Base-by-base conservation (phyloP, 2,113 vertebrate genomes). In the Cavia porcellus region DNA sequence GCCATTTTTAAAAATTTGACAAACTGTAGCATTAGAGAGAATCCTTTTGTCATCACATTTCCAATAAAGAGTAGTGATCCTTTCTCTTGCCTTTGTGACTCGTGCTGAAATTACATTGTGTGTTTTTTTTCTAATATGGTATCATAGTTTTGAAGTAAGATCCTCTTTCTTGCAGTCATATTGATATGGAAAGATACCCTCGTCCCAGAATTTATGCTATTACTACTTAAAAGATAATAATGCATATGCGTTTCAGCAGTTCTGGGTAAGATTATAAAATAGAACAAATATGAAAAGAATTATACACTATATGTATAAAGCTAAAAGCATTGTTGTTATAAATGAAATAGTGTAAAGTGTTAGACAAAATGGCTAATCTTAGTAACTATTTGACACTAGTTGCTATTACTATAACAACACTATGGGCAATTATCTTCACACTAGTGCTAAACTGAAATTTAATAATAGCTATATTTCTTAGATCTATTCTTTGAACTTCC, bases 101-200 rank as follows among this genome's bases (percentile, higher is more conserved):
- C 90, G 74, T n/a, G 32, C n/a, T 42, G 80, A 97, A 97, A 95
- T 72, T 35, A 24, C 42, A 57, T 42, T 94, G 52, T 6, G 9
- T 64, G 12, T n/a, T 84, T 93, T 93, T 93, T 93, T 94, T 57
- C 38, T 93, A 92, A 62, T 32, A 45, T 19, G 62, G n/a, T 55
- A n/a, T 94, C 88, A 92, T 72, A 88, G 42, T 55, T 30, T 86
- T 86, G 84, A 90, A 38, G 66, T 68, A 91, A 87, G 75, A 96
- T 87, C 84, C 25, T 83, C 92, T 90, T 95, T 83, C 50, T 92
- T 83, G 64, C 89, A 82, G 47, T 84, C 6, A 10, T 59, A 42
- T 24, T 38, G 38, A 38, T 87, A 28, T 87, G 38, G 75, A 70
- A 93, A 95, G 50, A 77, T 75, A 52, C 57, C 25, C 35, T 55